These are phyloP conservation scores for Magallana nippona DNA, from an alignment of 2,888 invertebrate species.

Conservation along the genomic window DNA sequence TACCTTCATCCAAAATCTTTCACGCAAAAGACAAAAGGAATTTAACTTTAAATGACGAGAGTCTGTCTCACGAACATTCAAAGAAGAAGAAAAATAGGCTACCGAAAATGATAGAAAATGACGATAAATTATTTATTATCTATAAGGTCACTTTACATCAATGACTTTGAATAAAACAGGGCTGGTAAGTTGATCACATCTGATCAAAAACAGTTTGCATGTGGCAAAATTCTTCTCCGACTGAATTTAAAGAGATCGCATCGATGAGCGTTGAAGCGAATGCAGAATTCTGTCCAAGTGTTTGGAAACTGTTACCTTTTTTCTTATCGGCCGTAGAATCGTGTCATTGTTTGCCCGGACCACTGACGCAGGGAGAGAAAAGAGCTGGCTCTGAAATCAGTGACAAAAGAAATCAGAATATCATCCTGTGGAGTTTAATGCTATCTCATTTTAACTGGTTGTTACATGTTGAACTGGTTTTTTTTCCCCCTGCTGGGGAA, in stretches of 20 bases:
- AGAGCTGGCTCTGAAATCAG: constrained; percentile 17
- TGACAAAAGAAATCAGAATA: constrained; percentile 26
- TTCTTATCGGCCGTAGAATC: constrained; percentile 33
- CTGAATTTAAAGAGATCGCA: constrained; percentile 27
- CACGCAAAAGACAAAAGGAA: constrained; percentile 38
- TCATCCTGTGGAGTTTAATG: not conserved
- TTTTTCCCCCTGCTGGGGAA: not conserved
- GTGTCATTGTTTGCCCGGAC: constrained; percentile 5
- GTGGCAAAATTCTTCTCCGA: constrained; percentile 45
- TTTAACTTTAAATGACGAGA: constrained; percentile 35
- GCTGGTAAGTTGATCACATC: constrained; percentile 47
- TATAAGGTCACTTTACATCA: constrained; percentile 49
- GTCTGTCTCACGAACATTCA: constrained; percentile 28
- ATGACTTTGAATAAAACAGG: constrained; percentile 45
- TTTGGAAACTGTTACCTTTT: constrained; percentile 52
- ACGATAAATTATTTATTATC: constrained; percentile 48
- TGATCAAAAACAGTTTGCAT: constrained; percentile 49
- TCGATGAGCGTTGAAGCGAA: constrained; percentile 41
- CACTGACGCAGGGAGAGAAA: constrained; percentile 12
- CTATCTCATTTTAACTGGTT: constrained; percentile 34
- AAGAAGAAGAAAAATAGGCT: constrained; percentile 35
- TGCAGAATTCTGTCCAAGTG: constrained; percentile 39
- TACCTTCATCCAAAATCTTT: constrained; percentile 35
- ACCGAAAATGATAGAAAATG: constrained; percentile 39
- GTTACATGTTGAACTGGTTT: constrained; percentile 39